Evolutionary conservation across 2,797 vertebrate genomes (phyloP).

Genomic region (Enteromius argenteus): DNA sequence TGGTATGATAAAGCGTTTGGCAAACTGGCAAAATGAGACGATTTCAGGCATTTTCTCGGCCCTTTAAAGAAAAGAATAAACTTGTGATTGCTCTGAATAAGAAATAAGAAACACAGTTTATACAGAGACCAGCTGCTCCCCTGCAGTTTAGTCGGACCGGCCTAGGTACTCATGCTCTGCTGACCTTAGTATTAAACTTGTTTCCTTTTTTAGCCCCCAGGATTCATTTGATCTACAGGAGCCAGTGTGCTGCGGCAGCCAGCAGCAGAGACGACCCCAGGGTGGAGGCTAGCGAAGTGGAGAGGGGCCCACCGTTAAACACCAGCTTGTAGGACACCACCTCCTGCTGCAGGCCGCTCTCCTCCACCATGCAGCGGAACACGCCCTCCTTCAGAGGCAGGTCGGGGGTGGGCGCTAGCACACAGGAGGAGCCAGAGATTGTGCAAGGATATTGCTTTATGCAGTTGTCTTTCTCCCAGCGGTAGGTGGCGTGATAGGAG

Average conservation of each 20-base stretch:
- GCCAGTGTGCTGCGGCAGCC: slow-evolving; percentile 74
- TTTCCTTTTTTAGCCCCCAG: slow-evolving; percentile 29
- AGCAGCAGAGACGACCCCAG: slow-evolving; percentile 76
- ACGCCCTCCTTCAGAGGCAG: slow-evolving; percentile 80
- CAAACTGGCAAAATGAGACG: slow-evolving; percentile 9
- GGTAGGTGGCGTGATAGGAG: slow-evolving; percentile 84
- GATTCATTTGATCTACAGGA: slow-evolving; percentile 72
- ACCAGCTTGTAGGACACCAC: slow-evolving; percentile 82
- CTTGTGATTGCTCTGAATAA: slow-evolving; percentile 55
- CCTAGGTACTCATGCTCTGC: slow-evolving; percentile 71
- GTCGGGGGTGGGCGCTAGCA: slow-evolving; percentile 76
- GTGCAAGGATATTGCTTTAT: slow-evolving; percentile 79
- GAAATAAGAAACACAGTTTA: slow-evolving; percentile 56
- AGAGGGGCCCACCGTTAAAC: slow-evolving; percentile 70
- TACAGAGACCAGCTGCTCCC: slow-evolving; percentile 39
- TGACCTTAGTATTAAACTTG: slow-evolving; percentile 64
- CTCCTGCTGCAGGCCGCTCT: slow-evolving; percentile 83
- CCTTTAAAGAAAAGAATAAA: slow-evolving; percentile 32
- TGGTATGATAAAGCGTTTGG: slow-evolving; percentile 33
- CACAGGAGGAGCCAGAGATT: slow-evolving; percentile 82
- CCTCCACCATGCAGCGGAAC: slow-evolving; percentile 83
- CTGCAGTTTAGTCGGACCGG: slow-evolving; percentile 56
- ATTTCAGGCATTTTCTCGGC: slow-evolving; percentile 55
- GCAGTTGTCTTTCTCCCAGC: slow-evolving; percentile 84
- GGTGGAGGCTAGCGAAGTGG: slow-evolving; percentile 73